Evolutionary conservation across 2,113 vertebrate genomes (phyloP), one percentile per base, ranked within the genome.

Genomic region (Pluvialis apricaria): DNA sequence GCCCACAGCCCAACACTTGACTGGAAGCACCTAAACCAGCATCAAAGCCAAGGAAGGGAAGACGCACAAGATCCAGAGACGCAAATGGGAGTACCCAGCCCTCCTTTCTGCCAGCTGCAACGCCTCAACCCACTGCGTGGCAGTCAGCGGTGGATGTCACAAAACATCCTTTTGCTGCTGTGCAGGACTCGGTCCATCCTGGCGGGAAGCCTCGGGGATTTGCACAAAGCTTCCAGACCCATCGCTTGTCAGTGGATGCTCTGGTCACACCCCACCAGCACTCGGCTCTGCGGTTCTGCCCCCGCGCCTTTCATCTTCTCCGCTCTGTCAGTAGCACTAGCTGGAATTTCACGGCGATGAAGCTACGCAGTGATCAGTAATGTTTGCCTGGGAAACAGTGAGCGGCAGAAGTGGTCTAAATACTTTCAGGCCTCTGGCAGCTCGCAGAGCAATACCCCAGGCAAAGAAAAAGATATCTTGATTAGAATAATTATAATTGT

Each of bases 401-500:
- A 95, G 94, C 17, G 21, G 92, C 87, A 97, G 96, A 93, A 96
- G 83, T 8, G 64, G 95, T 96, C 96, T 96, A 97, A 97, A 97
- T 52, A 94, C 85, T 95, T 95, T 86, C 94, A 96, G 94, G 94
- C 96, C 92, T 88, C 86, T 95, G 94, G 94, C 92, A 80, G 94
- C 96, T 94, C 94, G 80, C 58, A 96, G 87, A 97, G 96, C 95
- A 94, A 90, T 84, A 96, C 82, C 89, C 82, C 84, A 95, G 93
- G 93, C 92, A 96, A 89, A 95, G 94, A 96, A 97, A 97, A 96
- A 96, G 96, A 96, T 97, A 97, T 97, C 94, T 97, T 96, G 97
- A 97, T 97, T 97, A 97, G 96, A 98, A 98, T 98, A 97, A 98
- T 98, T 97, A 97, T 94, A 97, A 97, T 96, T 97, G 95, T 96